Percentiles rank a stretch among this genome's conserved stretches.
phyloP scores from a whole-genome alignment of 2,797 vertebrate genomes.

The Falco cherrug region DNA sequence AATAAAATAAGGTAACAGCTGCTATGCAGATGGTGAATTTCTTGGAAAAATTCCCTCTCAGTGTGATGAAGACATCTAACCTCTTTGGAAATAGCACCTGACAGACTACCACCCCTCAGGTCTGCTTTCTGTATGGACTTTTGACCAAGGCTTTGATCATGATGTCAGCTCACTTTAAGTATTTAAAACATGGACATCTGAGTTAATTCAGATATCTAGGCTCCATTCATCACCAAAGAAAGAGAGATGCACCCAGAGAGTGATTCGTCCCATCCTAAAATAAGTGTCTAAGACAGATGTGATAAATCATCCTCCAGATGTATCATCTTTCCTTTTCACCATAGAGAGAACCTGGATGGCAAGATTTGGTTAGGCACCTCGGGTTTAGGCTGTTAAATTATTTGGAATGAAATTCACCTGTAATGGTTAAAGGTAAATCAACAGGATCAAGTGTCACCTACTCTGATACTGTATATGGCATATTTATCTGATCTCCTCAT shows the following conservation, averaged over 20 bases:
- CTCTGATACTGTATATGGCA: not conserved
- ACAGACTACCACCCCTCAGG: not conserved
- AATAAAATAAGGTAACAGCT: slow-evolving; percentile 24
- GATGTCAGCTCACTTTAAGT: not conserved
- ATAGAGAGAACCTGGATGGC: not conserved
- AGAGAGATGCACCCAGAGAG: not conserved
- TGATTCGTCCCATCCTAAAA: not conserved
- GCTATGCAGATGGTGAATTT: slow-evolving; percentile 11
- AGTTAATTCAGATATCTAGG: not conserved
- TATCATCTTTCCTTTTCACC: not conserved
- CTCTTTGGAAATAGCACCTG: not conserved
- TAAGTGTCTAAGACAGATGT: not conserved
- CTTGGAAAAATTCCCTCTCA: not conserved
- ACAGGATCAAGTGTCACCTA: not conserved
- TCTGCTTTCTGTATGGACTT: not conserved
- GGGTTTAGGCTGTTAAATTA: not conserved
- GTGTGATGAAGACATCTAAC: not conserved
- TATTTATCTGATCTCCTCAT: not conserved
- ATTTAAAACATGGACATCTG: not conserved
- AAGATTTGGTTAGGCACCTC: not conserved
- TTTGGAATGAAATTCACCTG: not conserved
- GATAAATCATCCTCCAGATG: not conserved
- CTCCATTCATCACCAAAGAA: not conserved
- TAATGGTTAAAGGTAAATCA: not conserved
- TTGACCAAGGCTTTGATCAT: not conserved